phyloP scores from a whole-genome alignment of 2,888 invertebrate genomes.

The Zygothrica quintamaculata region DNA sequence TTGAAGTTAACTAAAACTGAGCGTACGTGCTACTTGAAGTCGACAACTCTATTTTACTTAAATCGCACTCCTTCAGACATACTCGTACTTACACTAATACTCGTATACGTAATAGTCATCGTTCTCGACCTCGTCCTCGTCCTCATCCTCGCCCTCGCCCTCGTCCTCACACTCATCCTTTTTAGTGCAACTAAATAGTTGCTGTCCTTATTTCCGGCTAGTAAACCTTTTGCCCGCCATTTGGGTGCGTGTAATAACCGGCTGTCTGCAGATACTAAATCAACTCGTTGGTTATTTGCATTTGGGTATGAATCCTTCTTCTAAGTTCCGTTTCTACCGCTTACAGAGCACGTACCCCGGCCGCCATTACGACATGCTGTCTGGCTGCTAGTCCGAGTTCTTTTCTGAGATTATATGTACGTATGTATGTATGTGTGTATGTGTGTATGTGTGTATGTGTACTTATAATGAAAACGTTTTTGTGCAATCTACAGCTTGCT shows the following conservation, averaged over 20 bases:
- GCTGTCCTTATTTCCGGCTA: constrained; percentile 50
- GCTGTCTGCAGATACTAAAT: constrained; percentile 82
- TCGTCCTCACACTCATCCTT: neutral
- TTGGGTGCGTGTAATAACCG: constrained; percentile 65
- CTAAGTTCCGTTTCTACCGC: constrained; percentile 14
- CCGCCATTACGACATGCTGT: constrained; percentile 29
- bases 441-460: too few species aligned
- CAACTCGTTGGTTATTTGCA: constrained; percentile 68
- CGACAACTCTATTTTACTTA: neutral
- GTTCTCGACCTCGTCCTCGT: neutral
- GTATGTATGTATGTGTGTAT: too few species aligned
- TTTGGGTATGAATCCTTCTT: constrained; percentile 20
- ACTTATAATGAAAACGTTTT: constrained; percentile 52
- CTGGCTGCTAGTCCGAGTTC: constrained; percentile 29
- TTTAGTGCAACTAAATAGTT: constrained; percentile 49
- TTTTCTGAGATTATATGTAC: constrained; percentile 55
- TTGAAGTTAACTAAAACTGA: constrained; percentile 73
- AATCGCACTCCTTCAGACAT: neutral
- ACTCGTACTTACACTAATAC: neutral
- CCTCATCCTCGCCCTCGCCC: neutral
- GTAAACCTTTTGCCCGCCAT: constrained; percentile 54
- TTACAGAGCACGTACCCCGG: constrained; percentile 39
- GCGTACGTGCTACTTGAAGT: constrained; percentile 63
- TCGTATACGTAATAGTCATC: neutral
- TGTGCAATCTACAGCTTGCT: constrained; percentile 21